These are phyloP conservation scores for Chamaea fasciata DNA, from an alignment of 2,113 vertebrate genomes.

Conservation along the genomic window DNA sequence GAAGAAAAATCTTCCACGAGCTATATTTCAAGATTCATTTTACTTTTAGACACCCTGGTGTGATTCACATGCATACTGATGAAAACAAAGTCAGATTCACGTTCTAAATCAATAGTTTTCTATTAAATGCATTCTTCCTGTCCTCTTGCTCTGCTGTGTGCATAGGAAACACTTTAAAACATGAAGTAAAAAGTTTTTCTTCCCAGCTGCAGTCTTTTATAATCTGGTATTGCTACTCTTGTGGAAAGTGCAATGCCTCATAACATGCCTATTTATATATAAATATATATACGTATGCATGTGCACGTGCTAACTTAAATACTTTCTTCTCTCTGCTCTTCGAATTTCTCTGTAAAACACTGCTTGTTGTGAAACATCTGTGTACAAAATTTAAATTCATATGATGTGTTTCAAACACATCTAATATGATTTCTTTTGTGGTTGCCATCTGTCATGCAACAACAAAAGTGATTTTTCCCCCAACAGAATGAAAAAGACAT, in stretches of 20 bases:
- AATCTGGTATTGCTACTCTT: neutral
- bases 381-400: neutral
- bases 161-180: neutral
- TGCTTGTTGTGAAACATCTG: neutral
- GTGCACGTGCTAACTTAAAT: neutral
- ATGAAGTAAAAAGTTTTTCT: neutral
- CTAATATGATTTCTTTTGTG: neutral
- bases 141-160: neutral
- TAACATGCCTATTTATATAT: neutral
- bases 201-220: neutral
- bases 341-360: neutral
- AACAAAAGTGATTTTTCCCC: neutral
- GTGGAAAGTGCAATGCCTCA: neutral
- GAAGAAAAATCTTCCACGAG: neutral
- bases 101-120: neutral
- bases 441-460: neutral
- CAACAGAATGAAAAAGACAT: neutral
- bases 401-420: neutral
- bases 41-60: neutral
- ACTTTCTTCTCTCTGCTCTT: neutral
- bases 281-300: fast-evolving
- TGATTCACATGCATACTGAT: neutral
- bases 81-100: neutral
- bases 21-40: neutral
- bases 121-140: neutral